Base-by-base conservation (phyloP, 2,113 vertebrate species). In the Nothocercus julius region DNA sequence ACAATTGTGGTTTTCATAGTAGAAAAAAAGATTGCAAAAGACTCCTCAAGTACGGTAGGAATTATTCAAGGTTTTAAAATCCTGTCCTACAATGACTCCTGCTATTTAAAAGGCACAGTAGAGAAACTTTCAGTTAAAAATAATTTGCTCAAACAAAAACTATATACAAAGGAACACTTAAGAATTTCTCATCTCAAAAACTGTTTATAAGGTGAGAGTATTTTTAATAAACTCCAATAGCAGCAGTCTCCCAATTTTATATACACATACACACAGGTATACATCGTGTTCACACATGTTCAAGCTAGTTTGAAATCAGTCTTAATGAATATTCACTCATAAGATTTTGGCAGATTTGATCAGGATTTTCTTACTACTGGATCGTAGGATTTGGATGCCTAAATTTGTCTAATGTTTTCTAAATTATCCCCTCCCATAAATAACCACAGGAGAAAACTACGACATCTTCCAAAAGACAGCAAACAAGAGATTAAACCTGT, bases 191-290 rank as follows among this genome's bases (percentile, higher is more conserved):
- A 59, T 49, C 24, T 54, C 38, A n/a, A 59, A 86, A 27, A 28
- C 40, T 27, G 24, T 0, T 2, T 7, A 28, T 47, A 77, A 82
- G 25, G 12, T 42, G 42, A 15, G 54, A 7, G 14, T n/a, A 18
- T 17, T 8, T 45, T 40, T 11, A 28, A 67, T 49, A 69, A 5
- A 75, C n/a, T 47, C 20, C 2, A 21, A 68, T n/a, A 32, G 47
- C 0, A 42, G 42, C 53, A 28, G 16, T 47, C 42, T 53, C 21
- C 28, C 56, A 12, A 11, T 58, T 38, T 69, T 22, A 7, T 5
- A 67, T 5, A 73, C 5, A 68, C 10, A 62, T 1, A 1, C 22
- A 6, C 0, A 6, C 14, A 27, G 1, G 7, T 12, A 9, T 5
- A 15, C 32, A 17, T 25, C 15, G 12, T 14, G 54, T 32, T 17